These are phyloP conservation scores for Anoplolepis gracilipes DNA, from an alignment of 1,140 invertebrate species.

Conservation along the genomic window DNA sequence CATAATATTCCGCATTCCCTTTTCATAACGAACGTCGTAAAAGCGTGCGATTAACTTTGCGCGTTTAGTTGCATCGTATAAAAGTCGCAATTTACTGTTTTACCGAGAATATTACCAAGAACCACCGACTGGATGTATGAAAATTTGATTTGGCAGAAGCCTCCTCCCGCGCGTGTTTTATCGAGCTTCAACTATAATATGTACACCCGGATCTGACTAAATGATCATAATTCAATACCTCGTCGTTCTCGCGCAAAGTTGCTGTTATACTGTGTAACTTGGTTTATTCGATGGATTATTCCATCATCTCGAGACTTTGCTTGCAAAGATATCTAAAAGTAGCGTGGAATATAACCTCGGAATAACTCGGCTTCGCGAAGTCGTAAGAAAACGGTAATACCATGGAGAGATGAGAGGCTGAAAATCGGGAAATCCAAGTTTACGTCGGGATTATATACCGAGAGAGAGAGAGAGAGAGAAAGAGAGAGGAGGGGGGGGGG, in stretches of 20 bases:
- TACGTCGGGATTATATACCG: constrained; percentile 37
- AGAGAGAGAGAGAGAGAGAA: too few relatives aligned
- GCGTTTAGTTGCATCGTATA: constrained; percentile 6
- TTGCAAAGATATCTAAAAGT: constrained; percentile 28
- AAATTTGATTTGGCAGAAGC: background rate
- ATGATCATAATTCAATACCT: constrained; percentile 7
- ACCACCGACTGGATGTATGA: background rate
- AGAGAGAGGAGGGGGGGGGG: too few relatives aligned
- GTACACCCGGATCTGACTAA: background rate
- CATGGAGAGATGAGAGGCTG: constrained; percentile 41
- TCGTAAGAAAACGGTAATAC: constrained; percentile 53
- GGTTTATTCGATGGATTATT: constrained; percentile 32
- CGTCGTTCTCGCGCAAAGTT: background rate
- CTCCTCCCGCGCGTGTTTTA: background rate
- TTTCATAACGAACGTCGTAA: constrained; percentile 21
- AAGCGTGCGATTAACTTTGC: constrained; percentile 19
- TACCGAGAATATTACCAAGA: background rate
- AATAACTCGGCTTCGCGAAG: constrained; percentile 40
- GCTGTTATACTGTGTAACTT: constrained; percentile 26
- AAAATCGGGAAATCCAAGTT: constrained; percentile 51
- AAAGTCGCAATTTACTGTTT: constrained; percentile 1
- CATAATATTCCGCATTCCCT: constrained; percentile 29
- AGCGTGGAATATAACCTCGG: constrained; percentile 24
- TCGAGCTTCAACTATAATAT: background rate
- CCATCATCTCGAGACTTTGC: constrained; percentile 17